Conservation (phyloP, 2,797 vertebrate genomes). For the Tinamus major region DNA sequence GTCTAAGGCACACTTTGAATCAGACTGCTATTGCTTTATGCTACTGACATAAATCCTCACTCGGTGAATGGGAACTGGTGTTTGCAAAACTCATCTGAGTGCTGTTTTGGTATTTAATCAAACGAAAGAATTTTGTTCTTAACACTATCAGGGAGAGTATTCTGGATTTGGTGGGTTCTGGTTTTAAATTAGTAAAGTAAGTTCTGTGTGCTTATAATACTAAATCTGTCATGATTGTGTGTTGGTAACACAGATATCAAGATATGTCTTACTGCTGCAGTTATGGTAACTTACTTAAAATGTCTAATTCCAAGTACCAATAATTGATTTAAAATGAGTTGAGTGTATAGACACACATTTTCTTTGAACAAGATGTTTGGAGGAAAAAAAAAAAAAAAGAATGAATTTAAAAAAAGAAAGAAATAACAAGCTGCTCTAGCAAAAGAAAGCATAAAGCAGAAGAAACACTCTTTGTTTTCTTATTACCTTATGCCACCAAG, state of each 20-base stretch:
- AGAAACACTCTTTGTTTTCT: neutral
- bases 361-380: neutral
- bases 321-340: neutral
- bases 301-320: neutral
- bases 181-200: neutral
- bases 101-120: neutral
- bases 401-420: no score
- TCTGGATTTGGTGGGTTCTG: neutral
- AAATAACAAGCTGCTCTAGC: neutral
- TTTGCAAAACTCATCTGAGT: neutral
- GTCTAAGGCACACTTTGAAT: neutral
- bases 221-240: neutral
- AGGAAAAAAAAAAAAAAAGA: no score
- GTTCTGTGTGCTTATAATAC: neutral
- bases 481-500: neutral
- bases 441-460: neutral
- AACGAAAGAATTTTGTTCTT: neutral
- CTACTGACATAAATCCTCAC: neutral
- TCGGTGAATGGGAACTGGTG: accelerated
- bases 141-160: accelerated
- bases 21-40: neutral
- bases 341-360: neutral
- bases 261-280: neutral
- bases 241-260: neutral
- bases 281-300: neutral